phyloP scores from a whole-genome alignment of 2,797 vertebrate genomes.

The Danio albolineatus region DNA sequence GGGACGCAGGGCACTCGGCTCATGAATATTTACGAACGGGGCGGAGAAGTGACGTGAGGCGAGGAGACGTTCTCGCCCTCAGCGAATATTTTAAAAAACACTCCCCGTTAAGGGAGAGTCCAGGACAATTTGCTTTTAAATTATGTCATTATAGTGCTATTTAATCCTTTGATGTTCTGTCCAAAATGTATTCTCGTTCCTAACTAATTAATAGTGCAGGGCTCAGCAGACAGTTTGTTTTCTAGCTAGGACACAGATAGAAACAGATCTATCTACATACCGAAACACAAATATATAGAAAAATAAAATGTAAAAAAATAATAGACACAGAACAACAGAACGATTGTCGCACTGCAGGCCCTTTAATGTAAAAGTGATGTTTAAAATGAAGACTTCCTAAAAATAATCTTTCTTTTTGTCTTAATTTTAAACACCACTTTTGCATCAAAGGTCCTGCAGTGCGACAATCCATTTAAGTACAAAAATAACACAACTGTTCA shows the following conservation, averaged over 20 bases:
- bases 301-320: too few species aligned
- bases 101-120: neutral
- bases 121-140: neutral
- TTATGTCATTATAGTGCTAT: neutral
- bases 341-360: too few species aligned
- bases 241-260: neutral
- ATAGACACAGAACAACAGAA: too few species aligned
- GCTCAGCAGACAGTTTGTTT: neutral
- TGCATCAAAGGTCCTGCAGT: too few species aligned
- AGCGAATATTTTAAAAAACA: constrained; percentile 56
- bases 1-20: constrained; percentile 79
- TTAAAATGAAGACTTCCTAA: too few species aligned
- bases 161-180: neutral
- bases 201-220: neutral
- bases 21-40: constrained; percentile 83
- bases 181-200: neutral
- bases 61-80: constrained; percentile 43
- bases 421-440: too few species aligned
- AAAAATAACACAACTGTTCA: too few species aligned
- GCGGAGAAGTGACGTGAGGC: constrained; percentile 73
- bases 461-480: too few species aligned
- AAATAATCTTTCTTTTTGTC: too few species aligned
- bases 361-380: too few species aligned
- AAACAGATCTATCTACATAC: too few species aligned
- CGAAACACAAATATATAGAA: too few species aligned